Evolutionary conservation across 2,888 invertebrate species (phyloP).

Genomic region (Temnothorax rugatulus): DNA sequence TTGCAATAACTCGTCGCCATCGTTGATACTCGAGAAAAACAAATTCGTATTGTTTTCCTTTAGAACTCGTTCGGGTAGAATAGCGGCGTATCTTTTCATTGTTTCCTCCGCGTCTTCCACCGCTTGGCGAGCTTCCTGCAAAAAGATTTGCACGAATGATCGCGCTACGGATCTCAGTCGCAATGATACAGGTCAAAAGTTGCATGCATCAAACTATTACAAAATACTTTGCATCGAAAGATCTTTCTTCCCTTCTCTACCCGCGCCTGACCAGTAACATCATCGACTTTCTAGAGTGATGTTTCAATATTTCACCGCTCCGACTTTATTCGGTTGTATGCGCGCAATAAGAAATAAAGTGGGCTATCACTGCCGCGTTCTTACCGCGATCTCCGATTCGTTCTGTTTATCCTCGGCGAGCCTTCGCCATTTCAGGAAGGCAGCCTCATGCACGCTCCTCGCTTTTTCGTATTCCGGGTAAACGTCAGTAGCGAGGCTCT

Average conservation of each 20-base stretch:
- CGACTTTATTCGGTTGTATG: slow-evolving; percentile 27
- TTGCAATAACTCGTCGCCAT: slow-evolving; percentile 76
- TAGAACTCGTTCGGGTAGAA: slow-evolving; percentile 75
- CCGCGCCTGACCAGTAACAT: neutral
- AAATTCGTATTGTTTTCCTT: slow-evolving; percentile 71
- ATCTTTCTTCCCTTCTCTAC: neutral
- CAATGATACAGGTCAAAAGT: slow-evolving; percentile 7
- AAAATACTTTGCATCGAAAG: neutral
- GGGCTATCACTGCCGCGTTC: neutral
- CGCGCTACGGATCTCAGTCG: neutral
- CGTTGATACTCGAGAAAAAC: slow-evolving; percentile 75
- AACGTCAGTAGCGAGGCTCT: slow-evolving; percentile 74
- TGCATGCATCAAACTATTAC: neutral
- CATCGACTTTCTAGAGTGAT: slow-evolving; percentile 7
- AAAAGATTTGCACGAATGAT: neutral
- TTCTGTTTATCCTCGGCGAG: slow-evolving; percentile 51
- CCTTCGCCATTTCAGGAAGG: slow-evolving; percentile 61
- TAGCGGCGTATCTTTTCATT: slow-evolving; percentile 61
- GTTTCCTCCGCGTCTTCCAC: slow-evolving; percentile 55
- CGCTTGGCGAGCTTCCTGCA: slow-evolving; percentile 46
- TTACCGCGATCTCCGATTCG: slow-evolving; percentile 52
- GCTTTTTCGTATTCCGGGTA: slow-evolving; percentile 72
- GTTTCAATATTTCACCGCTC: slow-evolving; percentile 44
- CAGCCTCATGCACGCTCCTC: slow-evolving; percentile 40
- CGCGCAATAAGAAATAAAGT: slow-evolving; percentile 37